Percentiles rank a stretch among this genome's conserved stretches.
phyloP scores from a whole-genome alignment of 2,888 invertebrate genomes.

The Drosophila limbata region DNA sequence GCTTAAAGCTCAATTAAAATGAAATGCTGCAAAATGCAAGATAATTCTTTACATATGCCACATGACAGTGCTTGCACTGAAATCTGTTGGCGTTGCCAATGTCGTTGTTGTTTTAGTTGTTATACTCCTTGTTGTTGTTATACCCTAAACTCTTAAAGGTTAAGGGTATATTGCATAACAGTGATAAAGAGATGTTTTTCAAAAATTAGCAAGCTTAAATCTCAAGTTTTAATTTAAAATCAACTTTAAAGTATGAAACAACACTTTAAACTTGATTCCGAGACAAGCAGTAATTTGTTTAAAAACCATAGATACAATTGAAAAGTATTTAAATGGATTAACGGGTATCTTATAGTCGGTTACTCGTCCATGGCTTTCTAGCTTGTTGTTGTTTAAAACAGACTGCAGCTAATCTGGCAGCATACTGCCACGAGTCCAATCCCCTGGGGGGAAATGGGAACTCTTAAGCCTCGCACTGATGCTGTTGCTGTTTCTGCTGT shows the following conservation, averaged over 20 bases:
- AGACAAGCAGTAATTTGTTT: no score
- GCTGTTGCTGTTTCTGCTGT: conserved; percentile 25
- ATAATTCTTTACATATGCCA: conserved; percentile 63
- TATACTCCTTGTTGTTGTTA: conserved; percentile 12
- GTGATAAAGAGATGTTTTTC: no score
- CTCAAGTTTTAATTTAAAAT: no score
- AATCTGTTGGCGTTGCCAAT: conserved; percentile 29
- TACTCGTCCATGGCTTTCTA: background rate
- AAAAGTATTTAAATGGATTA: background rate
- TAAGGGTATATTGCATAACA: background rate
- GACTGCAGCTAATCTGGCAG: conserved; percentile 74
- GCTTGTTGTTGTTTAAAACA: conserved; percentile 25
- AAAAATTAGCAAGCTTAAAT: no score
- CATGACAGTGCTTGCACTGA: conserved; percentile 15
- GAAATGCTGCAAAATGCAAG: conserved; percentile 59
- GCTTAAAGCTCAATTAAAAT: conserved; percentile 67
- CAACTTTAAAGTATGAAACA: no score
- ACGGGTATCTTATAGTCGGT: background rate
- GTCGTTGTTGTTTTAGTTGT: conserved; percentile 13
- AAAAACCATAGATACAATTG: background rate
- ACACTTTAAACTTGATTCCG: no score
- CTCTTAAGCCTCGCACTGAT: conserved; percentile 28
- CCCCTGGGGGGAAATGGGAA: conserved; percentile 9
- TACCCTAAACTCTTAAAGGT: fast-evolving
- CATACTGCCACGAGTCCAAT: conserved; percentile 31